These are phyloP conservation scores for Phylloscopus trochilus DNA, from an alignment of 2,113 vertebrate genomes.

Conservation along the genomic window DNA sequence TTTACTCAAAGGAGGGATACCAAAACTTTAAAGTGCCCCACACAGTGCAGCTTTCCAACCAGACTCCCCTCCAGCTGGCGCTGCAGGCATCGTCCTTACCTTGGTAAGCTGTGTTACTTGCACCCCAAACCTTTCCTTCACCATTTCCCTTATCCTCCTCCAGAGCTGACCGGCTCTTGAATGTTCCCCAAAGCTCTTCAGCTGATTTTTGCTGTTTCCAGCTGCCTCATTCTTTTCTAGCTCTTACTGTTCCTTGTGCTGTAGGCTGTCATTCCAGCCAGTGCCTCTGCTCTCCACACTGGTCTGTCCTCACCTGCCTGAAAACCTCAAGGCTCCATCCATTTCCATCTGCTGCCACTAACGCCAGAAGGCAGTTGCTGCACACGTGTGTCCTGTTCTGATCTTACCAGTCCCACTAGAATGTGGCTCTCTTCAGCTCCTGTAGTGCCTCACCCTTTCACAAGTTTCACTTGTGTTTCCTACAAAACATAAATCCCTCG, in stretches of 20 bases:
- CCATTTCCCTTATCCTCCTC: not conserved
- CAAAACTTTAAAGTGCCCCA: not conserved
- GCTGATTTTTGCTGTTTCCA: not conserved
- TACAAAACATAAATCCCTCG: not conserved
- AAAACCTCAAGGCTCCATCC: not conserved
- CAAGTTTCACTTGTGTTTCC: not conserved
- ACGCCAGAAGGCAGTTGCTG: not conserved
- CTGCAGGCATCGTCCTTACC: not conserved
- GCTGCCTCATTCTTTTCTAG: not conserved
- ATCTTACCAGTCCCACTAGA: not conserved
- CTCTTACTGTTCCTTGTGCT: not conserved
- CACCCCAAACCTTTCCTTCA: not conserved
- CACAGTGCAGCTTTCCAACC: rapidly evolving
- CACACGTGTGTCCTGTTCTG: rapidly evolving
- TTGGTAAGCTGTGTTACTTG: rapidly evolving
- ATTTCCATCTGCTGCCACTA: not conserved
- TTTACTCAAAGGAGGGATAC: not conserved
- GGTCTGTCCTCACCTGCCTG: not conserved
- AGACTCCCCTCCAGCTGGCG: not conserved
- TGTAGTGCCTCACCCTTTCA: not conserved
- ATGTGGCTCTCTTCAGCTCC: rapidly evolving
- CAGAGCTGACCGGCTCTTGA: not conserved
- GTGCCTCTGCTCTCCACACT: not conserved
- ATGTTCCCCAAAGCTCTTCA: not conserved
- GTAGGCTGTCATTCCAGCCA: not conserved